phyloP scores from a whole-genome alignment of 2,888 invertebrate genomes.

The Pheosia gnoma region DNA sequence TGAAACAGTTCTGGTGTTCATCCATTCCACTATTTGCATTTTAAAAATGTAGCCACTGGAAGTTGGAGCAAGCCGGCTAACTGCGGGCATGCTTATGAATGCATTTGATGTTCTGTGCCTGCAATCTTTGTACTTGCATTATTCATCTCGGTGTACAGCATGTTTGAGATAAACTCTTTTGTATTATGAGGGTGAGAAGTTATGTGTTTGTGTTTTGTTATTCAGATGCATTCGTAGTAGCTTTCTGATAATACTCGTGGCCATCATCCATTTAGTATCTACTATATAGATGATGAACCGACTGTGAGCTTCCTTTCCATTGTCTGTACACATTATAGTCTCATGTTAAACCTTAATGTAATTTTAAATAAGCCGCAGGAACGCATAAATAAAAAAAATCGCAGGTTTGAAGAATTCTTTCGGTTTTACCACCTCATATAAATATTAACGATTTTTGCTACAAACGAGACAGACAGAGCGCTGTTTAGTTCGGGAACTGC shows the following conservation, averaged over 20 bases:
- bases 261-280: too few relatives aligned
- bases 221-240: neutral
- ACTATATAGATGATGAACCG: too few relatives aligned
- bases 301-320: too few relatives aligned
- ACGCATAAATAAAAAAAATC: too few relatives aligned
- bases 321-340: too few relatives aligned
- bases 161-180: conserved; percentile 8
- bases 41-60: conserved; percentile 49
- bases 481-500: conserved; percentile 43
- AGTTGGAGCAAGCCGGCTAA: conserved; percentile 27
- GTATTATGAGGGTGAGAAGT: neutral
- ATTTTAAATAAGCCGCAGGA: too few relatives aligned
- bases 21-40: conserved; percentile 48
- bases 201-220: conserved; percentile 6
- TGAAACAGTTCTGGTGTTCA: conserved; percentile 49
- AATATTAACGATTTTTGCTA: conserved; percentile 38
- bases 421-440: neutral
- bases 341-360: too few relatives aligned
- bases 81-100: conserved; percentile 25
- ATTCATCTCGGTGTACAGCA: conserved; percentile 26
- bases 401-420: too few relatives aligned
- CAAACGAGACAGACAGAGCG: conserved; percentile 32
- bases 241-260: neutral
- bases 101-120: conserved; percentile 21
- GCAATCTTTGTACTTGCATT: conserved; percentile 33